Evolutionary conservation across 2,113 vertebrate genomes (phyloP), one percentile per base, ranked within the genome.

Genomic region (Hippolais icterina): DNA sequence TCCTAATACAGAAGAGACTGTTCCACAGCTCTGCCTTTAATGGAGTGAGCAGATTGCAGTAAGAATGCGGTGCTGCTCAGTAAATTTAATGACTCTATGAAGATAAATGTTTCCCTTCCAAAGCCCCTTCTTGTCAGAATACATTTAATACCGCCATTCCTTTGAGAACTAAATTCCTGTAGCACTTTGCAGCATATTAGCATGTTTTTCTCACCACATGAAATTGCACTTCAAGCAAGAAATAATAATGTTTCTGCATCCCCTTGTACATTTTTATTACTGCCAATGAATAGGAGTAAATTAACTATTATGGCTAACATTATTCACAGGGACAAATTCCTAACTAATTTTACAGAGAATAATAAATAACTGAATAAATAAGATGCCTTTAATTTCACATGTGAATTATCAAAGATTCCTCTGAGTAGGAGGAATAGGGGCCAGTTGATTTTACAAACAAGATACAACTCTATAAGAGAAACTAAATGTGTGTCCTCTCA

Each of bases 11-110:
- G 95, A 97, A 96, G 93, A 98, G 93, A 91, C 89, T 56, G 96
- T 98, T 98, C 97, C 97, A 97, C 94, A 90, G 96, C 96, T 96
- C 96, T 83, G 96, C 97, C 90, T 98, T 98, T 98, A 98, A 98
- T 98, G 97, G 97, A 98, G 97, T 98, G 98, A 98, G 97, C 98
- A 98, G 97, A 98, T 98, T 98, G 98, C 97, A 97, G 96, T 95
- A 97, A 98, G 97, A 97, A 98, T 97, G 96, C 50, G 12, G 97
- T 97, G 97, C 97, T 98, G 97, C 97, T 98, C 98, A 97, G 97
- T 98, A 98, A 98, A 98, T 98, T 98, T 98, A 98, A 98, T 98
- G 98, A 98, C 98, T 98, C 98, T 97, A 98, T 98, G 98, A 98
- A 98, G 98, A 98, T 98, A 98, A 98, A 98, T 98, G 98, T 98